These are phyloP conservation scores for Jacana jacana DNA, from an alignment of 2,113 vertebrate species.

Conservation along the genomic window DNA sequence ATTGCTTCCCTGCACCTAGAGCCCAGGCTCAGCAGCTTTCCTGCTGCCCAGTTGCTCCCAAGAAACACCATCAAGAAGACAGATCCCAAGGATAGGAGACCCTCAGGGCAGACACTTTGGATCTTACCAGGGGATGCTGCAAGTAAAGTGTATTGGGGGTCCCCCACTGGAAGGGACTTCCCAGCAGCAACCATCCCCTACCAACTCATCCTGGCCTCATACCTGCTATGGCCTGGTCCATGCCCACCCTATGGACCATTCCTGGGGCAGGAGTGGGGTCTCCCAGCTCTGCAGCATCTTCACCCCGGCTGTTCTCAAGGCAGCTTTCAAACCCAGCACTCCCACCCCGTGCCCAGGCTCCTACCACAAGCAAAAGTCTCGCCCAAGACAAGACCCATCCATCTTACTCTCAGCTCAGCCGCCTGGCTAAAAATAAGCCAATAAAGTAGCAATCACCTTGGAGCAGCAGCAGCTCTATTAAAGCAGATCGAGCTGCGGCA, in stretches of 20 bases:
- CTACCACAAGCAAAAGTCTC: neutral
- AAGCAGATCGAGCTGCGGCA: neutral
- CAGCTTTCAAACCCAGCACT: neutral
- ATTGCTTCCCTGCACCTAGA: neutral
- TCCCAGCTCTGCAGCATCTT: neutral
- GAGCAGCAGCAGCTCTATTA: slow-evolving; percentile 22
- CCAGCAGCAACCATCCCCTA: neutral
- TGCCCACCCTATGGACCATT: neutral
- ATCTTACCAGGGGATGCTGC: neutral
- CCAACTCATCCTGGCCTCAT: neutral
- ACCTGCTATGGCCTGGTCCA: rapidly evolving
- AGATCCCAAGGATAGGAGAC: neutral
- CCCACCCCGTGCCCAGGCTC: neutral
- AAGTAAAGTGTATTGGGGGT: rapidly evolving
- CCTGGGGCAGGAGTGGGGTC: rapidly evolving
- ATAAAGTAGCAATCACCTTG: slow-evolving; percentile 36
- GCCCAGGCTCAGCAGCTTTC: neutral
- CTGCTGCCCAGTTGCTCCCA: rapidly evolving
- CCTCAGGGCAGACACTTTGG: neutral
- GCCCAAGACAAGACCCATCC: neutral
- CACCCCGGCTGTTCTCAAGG: rapidly evolving
- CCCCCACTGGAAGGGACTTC: rapidly evolving
- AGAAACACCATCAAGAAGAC: rapidly evolving
- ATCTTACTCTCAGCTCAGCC: neutral
- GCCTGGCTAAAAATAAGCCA: slow-evolving; percentile 24